phyloP scores from a whole-genome alignment of 2,113 vertebrate species.

The Hassar affinis region DNA sequence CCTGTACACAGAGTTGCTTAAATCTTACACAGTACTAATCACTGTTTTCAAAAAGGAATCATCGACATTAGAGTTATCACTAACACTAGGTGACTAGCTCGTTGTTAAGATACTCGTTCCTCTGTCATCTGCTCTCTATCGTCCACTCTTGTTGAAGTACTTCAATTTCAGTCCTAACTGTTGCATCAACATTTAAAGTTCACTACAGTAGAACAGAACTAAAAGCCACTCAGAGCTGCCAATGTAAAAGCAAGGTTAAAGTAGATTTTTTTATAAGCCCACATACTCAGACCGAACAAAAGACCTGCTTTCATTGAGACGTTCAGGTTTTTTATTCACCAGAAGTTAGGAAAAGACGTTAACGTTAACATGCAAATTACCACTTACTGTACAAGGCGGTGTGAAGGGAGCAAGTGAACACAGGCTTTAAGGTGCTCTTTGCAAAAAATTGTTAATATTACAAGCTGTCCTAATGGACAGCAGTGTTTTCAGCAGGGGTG shows the following conservation, averaged over 20 bases:
- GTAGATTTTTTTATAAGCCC: neutral
- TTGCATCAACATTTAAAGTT: neutral
- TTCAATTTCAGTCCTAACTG: neutral
- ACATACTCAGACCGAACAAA: neutral
- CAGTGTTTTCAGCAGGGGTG: neutral
- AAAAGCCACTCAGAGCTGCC: neutral
- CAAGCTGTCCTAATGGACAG: neutral
- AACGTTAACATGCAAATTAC: neutral
- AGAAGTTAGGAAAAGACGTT: neutral
- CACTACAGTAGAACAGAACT: neutral
- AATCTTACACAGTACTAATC: too few relatives aligned
- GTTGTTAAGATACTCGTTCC: neutral
- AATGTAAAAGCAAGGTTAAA: neutral
- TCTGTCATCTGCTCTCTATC: too few relatives aligned
- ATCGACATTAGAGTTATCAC: neutral
- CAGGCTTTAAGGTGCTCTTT: neutral
- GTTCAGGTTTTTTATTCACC: neutral
- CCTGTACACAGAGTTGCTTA: too few relatives aligned
- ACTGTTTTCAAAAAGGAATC: too few relatives aligned
- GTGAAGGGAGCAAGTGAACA: neutral
- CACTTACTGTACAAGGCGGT: neutral
- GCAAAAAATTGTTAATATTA: neutral
- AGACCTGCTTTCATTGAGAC: neutral
- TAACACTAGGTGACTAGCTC: neutral
- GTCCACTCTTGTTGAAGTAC: neutral